These are phyloP conservation scores for Bradypodion pumilum DNA, from an alignment of 2,797 vertebrate genomes.

Conservation along the genomic window DNA sequence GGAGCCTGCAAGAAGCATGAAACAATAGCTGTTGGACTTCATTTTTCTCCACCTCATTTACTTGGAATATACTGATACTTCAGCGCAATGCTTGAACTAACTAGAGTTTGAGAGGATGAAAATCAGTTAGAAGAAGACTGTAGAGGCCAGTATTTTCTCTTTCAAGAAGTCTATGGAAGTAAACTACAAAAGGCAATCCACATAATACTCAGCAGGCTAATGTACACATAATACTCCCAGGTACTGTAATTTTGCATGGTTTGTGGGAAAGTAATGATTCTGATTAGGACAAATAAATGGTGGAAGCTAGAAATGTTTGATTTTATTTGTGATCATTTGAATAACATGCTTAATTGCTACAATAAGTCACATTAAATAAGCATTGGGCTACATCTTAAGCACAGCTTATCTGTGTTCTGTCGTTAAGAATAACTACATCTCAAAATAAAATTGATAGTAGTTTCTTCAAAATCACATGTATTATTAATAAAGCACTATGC, in stretches of 20 bases:
- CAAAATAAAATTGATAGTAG: conserved; percentile 59
- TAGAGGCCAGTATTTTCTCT: conserved; percentile 37
- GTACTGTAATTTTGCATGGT: conserved; percentile 34
- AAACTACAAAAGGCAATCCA: conserved; percentile 35
- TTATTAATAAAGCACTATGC: conserved; percentile 65
- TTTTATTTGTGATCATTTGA: conserved; percentile 59
- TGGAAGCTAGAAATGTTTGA: conserved; percentile 39
- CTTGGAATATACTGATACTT: conserved; percentile 73
- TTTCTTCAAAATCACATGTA: conserved; percentile 51
- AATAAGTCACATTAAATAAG: conserved; percentile 52
- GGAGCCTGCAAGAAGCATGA: conserved; percentile 50
- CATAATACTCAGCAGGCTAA: conserved; percentile 28
- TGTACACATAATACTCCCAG: conserved; percentile 40
- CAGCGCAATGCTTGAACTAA: conserved; percentile 35
- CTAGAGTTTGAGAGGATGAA: conserved; percentile 7
- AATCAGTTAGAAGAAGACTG: conserved; percentile 47
- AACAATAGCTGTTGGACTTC: conserved; percentile 45
- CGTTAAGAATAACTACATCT: conserved; percentile 47
- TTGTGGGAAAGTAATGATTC: conserved; percentile 12
- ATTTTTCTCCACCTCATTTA: conserved; percentile 48
- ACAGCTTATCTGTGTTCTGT: conserved; percentile 25
- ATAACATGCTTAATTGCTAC: conserved; percentile 50
- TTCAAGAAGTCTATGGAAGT: conserved; percentile 40
- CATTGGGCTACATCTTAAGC: conserved; percentile 46
- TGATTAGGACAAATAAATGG: conserved; percentile 45